These are phyloP conservation scores for Synergus umbraculus DNA, from an alignment of 2,888 invertebrate genomes.

Conservation along the genomic window DNA sequence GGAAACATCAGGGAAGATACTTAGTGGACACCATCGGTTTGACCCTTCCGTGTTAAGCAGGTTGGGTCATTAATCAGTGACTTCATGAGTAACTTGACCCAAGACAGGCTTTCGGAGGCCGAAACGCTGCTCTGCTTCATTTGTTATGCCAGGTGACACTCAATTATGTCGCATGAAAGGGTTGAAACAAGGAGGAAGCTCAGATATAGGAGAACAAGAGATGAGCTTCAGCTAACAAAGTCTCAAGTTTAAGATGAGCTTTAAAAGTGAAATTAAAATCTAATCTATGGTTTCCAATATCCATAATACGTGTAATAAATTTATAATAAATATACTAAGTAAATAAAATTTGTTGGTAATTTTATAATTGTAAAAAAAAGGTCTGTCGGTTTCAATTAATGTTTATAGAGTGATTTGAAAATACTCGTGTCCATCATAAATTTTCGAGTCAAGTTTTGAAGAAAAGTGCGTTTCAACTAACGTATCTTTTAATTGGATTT, in stretches of 20 bases:
- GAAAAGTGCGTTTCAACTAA: background rate
- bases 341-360: background rate
- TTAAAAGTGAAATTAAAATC: conserved; percentile 7
- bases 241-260: conserved; percentile 24
- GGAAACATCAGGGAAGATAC: conserved; percentile 68
- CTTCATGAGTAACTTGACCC: conserved; percentile 70
- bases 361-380: background rate
- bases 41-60: conserved; percentile 68
- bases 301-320: background rate
- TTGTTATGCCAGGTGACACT: conserved; percentile 75
- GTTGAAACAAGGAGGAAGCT: conserved; percentile 58
- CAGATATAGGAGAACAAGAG: conserved; percentile 56
- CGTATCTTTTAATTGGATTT: conserved; percentile 36
- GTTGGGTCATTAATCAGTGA: conserved; percentile 72
- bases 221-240: conserved; percentile 17
- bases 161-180: conserved; percentile 72
- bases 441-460: background rate
- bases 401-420: background rate
- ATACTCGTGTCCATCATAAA: too few species aligned
- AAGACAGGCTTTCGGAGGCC: conserved; percentile 46
- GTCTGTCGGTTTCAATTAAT: background rate
- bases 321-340: background rate
- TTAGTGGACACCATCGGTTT: conserved; percentile 69
- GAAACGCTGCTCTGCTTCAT: conserved; percentile 63
- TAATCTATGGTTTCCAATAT: background rate